Conservation (phyloP, 2,797 vertebrate genomes). For the Sus cebifrons region DNA sequence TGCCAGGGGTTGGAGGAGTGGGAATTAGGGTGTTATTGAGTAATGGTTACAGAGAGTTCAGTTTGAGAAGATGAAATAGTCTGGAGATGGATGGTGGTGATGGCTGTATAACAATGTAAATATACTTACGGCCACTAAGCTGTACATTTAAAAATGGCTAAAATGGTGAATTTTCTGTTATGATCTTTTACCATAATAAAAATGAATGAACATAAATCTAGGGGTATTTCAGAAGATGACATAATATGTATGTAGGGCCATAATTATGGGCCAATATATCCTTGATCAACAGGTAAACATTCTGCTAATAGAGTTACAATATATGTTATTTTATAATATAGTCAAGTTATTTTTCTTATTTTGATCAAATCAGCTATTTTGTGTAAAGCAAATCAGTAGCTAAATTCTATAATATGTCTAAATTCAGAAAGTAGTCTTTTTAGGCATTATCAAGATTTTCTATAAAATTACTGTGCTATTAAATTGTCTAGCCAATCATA, state of each 20-base stretch:
- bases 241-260: neutral
- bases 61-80: neutral
- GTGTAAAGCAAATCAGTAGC: constrained; percentile 16
- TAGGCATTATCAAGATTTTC: constrained; percentile 6
- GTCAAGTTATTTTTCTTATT: constrained; percentile 53
- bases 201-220: neutral
- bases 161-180: neutral
- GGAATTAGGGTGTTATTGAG: neutral
- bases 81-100: neutral
- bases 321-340: neutral
- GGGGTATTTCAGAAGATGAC: constrained; percentile 24
- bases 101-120: neutral
- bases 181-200: constrained; percentile 51
- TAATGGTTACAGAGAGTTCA: neutral
- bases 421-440: constrained; percentile 54
- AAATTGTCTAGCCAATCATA: constrained; percentile 37
- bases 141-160: neutral
- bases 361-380: constrained; percentile 47
- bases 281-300: constrained; percentile 6
- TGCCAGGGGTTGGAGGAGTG: neutral
- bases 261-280: neutral
- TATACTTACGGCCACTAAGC: neutral
- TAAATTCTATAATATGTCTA: constrained; percentile 34
- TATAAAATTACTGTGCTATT: constrained; percentile 30
- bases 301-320: neutral